phyloP scores from a whole-genome alignment of 2,888 invertebrate species.

The Steromphala cineraria region DNA sequence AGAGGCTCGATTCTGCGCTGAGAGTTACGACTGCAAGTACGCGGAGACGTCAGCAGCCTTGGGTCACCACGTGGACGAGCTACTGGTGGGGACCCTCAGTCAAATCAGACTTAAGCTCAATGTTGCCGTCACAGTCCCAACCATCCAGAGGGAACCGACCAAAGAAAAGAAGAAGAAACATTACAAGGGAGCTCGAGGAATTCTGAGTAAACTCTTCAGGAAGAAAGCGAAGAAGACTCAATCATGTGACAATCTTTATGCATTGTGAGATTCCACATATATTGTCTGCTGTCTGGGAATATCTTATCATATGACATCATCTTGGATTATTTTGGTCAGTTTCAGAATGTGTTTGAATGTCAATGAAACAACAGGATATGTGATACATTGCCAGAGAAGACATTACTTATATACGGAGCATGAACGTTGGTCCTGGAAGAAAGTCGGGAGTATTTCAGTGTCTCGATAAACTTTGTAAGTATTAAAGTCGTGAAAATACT shows the following conservation, averaged over 20 bases:
- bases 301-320: no score
- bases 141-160: slow-evolving; percentile 27
- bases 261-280: slow-evolving; percentile 18
- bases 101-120: slow-evolving; percentile 87
- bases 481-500: no score
- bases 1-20: slow-evolving; percentile 55
- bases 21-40: slow-evolving; percentile 87
- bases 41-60: slow-evolving; percentile 96
- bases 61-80: slow-evolving; percentile 96
- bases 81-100: slow-evolving; percentile 92
- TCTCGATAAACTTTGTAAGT: no score
- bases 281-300: no score
- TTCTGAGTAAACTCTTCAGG: slow-evolving; percentile 49
- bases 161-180: slow-evolving; percentile 28
- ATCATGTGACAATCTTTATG: slow-evolving; percentile 40
- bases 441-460: no score
- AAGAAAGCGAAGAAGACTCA: slow-evolving; percentile 34
- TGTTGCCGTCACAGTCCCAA: slow-evolving; percentile 39
- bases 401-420: not conserved
- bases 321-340: no score
- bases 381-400: not conserved
- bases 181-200: slow-evolving; percentile 44
- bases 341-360: no score
- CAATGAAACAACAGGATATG: not conserved
- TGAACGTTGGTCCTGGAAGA: no score